phyloP scores from a whole-genome alignment of 2,888 invertebrate genomes.

The Seira sanloemensis region DNA sequence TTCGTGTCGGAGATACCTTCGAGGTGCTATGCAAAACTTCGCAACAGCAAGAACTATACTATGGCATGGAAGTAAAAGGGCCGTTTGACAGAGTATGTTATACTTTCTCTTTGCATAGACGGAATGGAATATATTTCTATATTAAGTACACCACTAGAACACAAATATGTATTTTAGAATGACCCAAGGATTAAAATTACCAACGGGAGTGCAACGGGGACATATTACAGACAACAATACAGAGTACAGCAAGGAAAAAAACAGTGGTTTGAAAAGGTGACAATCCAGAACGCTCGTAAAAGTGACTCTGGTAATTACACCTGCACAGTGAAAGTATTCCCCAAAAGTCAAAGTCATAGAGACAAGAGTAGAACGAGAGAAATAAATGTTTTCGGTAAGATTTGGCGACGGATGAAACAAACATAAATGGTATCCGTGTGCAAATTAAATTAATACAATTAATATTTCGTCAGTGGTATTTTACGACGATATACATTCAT shows the following conservation, averaged over 20 bases:
- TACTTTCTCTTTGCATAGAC: too few species aligned
- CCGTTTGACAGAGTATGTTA: too few species aligned
- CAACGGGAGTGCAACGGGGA: not conserved
- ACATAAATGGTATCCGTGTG: not conserved
- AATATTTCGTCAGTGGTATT: not conserved
- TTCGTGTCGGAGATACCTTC: too few species aligned
- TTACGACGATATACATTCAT: not conserved
- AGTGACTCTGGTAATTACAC: slow-evolving; percentile 72
- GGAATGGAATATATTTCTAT: too few species aligned
- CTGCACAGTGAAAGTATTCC: slow-evolving; percentile 68
- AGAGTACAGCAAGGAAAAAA: not conserved
- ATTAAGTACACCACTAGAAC: too few species aligned
- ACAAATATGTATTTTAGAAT: too few species aligned
- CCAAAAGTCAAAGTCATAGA: not conserved
- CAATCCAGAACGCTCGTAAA: slow-evolving; percentile 67
- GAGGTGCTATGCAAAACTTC: too few species aligned
- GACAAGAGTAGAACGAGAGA: slow-evolving; percentile 34
- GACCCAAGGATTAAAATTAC: not conserved
- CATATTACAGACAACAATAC: not conserved
- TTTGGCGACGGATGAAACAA: not conserved
- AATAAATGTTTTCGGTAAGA: slow-evolving; percentile 72
- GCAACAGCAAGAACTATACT: too few species aligned
- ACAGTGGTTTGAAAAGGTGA: slow-evolving; percentile 8
- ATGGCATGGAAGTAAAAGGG: too few species aligned
- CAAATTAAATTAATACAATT: not conserved